Conservation (phyloP, 2,888 invertebrate species). For the Mellilla xanthometata region DNA sequence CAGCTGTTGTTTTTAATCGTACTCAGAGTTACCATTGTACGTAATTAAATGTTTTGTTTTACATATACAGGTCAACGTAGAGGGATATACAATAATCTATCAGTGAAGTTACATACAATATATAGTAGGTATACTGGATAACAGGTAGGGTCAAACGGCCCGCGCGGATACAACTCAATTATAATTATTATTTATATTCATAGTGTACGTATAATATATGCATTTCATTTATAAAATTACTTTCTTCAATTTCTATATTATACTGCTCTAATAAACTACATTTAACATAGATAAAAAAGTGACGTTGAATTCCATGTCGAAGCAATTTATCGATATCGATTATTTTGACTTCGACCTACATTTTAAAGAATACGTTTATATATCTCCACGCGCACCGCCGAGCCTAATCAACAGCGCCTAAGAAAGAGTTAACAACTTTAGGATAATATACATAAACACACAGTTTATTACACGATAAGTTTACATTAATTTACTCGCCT, state of each 20-base stretch:
- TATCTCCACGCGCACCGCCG: slow-evolving; percentile 53
- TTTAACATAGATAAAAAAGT: too few species aligned
- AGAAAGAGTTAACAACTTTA: slow-evolving; percentile 81
- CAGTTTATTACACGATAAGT: slow-evolving; percentile 57
- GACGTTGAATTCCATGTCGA: too few species aligned
- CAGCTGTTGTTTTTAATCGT: too few species aligned
- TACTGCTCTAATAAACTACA: too few species aligned
- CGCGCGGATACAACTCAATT: slow-evolving; percentile 43
- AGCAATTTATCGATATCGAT: too few species aligned
- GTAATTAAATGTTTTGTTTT: slow-evolving; percentile 54
- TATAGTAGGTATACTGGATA: slow-evolving; percentile 65
- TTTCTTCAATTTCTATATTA: too few species aligned
- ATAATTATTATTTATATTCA: background rate
- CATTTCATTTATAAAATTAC: background rate
- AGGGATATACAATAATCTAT: slow-evolving; percentile 53
- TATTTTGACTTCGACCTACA: too few species aligned
- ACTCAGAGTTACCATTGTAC: slow-evolving; percentile 25
- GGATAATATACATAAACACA: slow-evolving; percentile 74
- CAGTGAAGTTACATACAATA: slow-evolving; percentile 65
- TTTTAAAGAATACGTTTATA: too few species aligned
- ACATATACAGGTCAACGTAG: slow-evolving; percentile 71
- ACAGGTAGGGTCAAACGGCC: slow-evolving; percentile 61
- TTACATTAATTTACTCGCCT: slow-evolving; percentile 60
- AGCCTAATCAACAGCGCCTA: slow-evolving; percentile 78
- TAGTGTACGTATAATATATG: slow-evolving; percentile 24